These are phyloP conservation scores for Pseudotriccus pelzelni DNA, from an alignment of 2,797 vertebrate genomes.

Conservation along the genomic window DNA sequence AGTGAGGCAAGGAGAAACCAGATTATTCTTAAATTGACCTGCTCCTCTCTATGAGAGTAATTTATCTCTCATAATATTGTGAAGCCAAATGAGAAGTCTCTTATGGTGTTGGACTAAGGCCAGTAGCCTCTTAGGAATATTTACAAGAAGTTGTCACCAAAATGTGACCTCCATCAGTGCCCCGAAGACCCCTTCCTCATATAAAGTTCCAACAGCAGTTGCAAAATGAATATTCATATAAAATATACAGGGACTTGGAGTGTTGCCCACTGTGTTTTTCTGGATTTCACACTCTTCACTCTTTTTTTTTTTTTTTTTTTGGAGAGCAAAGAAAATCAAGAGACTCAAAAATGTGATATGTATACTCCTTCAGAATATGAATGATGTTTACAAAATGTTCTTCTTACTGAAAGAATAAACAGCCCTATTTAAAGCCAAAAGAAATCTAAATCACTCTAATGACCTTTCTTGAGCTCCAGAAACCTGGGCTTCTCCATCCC, in stretches of 20 bases:
- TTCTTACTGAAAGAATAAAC: background rate
- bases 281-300: background rate
- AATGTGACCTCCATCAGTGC: background rate
- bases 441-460: background rate
- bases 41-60: background rate
- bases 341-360: background rate
- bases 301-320: too few species aligned
- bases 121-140: background rate
- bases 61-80: background rate
- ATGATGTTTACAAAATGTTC: background rate
- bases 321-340: background rate
- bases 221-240: background rate
- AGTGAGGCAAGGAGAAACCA: background rate
- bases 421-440: background rate
- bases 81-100: background rate
- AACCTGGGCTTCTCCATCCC: background rate
- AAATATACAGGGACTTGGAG: background rate
- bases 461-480: background rate
- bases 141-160: background rate
- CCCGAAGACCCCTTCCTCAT: background rate
- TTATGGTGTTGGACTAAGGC: background rate
- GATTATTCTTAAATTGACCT: background rate
- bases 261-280: background rate
- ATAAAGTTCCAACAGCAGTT: background rate
- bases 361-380: background rate